Evolutionary conservation across 1,140 invertebrate genomes (phyloP), one percentile per base, ranked within the genome.

Genomic region (Leptinotarsa texana): DNA sequence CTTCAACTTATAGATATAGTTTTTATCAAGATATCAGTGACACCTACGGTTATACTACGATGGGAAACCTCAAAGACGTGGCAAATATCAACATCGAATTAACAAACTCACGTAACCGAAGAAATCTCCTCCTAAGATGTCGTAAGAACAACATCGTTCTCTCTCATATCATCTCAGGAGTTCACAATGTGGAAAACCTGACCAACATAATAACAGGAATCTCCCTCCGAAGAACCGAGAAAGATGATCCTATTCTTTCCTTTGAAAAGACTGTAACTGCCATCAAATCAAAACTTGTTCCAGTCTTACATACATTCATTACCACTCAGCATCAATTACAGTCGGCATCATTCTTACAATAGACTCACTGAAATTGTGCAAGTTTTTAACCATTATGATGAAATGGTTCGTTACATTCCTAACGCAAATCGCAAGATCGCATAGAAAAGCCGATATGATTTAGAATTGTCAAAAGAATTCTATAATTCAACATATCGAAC

Each of bases 41-140:
- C 13, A 13, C 8, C 15, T 68, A 68, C 48, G 66, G 33, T 13
- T 68, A 68, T 13, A 4, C 22, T n/a, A 68, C 66, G 33, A 68
- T 68, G 66, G 48, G 24, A 18, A 13, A 48, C 11, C 66, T 68
- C 24, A 68, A 68, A 33, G 18, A 13, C 3, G 33, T 68, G 15
- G 69, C 69, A 24, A 71, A 71, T 13, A 71, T 71, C 57, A 57
- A 27, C 27, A 62, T 47, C 69, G 61, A 51, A 15, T 13, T 51
- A 51, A 1, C 13, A n/a, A 61, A 3, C 4, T 15, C 1, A 24
- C 42, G 69, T 13, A 61, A 71, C 18, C 62, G 69, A 22, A 13
- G 1, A 22, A 57, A n/a, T 49, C 2, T 71, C 48, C 49, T 71
- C 13, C 13, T 71, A 3, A 22, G 49, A 21, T 71, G 57, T 21